Percentiles rank a stretch among this genome's conserved stretches.
Evolutionary conservation across 2,797 vertebrate genomes (phyloP).

Genomic region (Manis javanica): DNA sequence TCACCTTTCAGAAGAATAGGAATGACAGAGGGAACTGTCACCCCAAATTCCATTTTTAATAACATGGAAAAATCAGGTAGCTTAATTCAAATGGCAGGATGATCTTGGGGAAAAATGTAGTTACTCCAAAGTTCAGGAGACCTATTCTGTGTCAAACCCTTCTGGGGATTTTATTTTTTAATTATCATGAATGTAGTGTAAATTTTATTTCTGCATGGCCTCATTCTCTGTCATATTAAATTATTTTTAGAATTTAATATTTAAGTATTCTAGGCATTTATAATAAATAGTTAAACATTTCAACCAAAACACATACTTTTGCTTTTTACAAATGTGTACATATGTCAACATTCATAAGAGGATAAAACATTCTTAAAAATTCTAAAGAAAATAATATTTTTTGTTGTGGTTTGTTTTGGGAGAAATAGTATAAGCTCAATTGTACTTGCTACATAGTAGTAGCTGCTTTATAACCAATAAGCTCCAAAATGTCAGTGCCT

Average conservation of each 20-base stretch:
- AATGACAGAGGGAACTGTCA: background rate
- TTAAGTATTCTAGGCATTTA: background rate
- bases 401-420: background rate
- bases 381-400: conserved; percentile 26
- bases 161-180: background rate
- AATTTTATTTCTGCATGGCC: background rate
- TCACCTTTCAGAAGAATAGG: background rate
- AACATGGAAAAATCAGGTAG: conserved; percentile 18
- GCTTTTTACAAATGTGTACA: background rate
- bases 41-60: background rate
- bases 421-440: background rate
- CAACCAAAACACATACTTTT: background rate
- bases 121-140: background rate
- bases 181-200: background rate
- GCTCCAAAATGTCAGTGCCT: background rate
- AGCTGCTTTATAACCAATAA: background rate
- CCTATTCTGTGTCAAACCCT: background rate
- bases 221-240: conserved; percentile 29
- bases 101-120: background rate
- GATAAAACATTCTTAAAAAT: background rate
- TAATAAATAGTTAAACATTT: background rate
- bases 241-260: conserved; percentile 16
- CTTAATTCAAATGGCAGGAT: conserved; percentile 35
- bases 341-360: conserved; percentile 14
- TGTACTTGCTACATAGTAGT: background rate